These are phyloP conservation scores for Myotis findleyi DNA, from an alignment of 2,797 vertebrate species.

Conservation along the genomic window DNA sequence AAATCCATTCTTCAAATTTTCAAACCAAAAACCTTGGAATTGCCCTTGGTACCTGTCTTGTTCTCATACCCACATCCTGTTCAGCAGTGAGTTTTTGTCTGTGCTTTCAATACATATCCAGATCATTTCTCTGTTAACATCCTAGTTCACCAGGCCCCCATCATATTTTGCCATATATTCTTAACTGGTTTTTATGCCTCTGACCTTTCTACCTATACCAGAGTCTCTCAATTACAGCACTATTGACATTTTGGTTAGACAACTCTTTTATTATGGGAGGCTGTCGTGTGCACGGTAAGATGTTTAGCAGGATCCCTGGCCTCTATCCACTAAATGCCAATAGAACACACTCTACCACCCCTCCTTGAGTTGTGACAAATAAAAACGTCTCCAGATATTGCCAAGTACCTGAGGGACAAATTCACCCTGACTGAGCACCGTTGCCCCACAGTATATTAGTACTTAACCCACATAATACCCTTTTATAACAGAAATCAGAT, in stretches of 20 bases:
- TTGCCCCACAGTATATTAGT: neutral
- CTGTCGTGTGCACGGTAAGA: rapidly evolving
- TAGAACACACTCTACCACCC: neutral
- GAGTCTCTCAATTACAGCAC: neutral
- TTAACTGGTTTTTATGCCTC: neutral
- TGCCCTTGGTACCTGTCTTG: neutral
- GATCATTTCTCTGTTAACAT: neutral
- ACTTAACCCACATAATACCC: too few species aligned
- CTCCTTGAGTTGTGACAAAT: neutral
- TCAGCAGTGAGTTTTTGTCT: neutral
- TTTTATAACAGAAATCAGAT: neutral
- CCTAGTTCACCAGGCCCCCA: neutral
- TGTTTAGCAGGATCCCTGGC: neutral
- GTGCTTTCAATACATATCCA: neutral
- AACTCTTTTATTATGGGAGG: neutral
- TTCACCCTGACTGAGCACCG: neutral
- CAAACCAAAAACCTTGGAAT: neutral
- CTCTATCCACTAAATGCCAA: neutral
- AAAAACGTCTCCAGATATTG: neutral
- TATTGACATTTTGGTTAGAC: neutral
- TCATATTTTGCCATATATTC: neutral
- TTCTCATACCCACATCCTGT: neutral
- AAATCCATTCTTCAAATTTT: neutral
- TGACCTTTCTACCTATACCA: neutral
- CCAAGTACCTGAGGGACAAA: neutral